Conservation (phyloP, 2,888 invertebrate species). For the Aricia artaxerxes region DNA sequence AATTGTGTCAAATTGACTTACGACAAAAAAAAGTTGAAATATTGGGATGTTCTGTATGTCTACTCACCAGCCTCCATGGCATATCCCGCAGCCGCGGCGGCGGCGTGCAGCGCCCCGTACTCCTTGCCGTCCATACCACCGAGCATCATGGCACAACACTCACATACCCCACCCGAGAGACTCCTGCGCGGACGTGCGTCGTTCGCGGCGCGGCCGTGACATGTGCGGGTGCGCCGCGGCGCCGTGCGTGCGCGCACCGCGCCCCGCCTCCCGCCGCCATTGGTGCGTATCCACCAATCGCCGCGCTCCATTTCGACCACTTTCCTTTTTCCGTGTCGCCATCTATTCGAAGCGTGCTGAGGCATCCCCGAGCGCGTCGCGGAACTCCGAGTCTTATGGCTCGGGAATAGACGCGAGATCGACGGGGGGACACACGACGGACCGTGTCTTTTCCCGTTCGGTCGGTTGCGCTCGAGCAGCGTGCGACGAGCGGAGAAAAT, state of each 20-base stretch:
- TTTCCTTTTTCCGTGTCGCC: conserved; percentile 76
- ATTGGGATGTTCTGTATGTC: neutral
- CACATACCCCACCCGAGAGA: conserved; percentile 38
- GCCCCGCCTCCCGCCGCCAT: conserved; percentile 67
- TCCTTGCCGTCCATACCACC: conserved; percentile 77
- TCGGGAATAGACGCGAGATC: conserved; percentile 37
- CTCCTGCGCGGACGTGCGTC: conserved; percentile 51
- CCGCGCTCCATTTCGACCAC: conserved; percentile 75
- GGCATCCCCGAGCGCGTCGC: conserved; percentile 52
- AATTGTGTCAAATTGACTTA: too few relatives aligned
- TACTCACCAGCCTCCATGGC: conserved; percentile 68
- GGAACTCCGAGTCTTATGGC: conserved; percentile 45
- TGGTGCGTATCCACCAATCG: conserved; percentile 74
- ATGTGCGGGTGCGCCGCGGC: conserved; percentile 50
- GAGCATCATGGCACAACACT: conserved; percentile 59
- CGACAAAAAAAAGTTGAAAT: neutral
- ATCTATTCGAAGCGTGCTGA: conserved; percentile 77
- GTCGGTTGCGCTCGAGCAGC: conserved; percentile 72
- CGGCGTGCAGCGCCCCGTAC: conserved; percentile 76
- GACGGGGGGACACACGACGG: conserved; percentile 28
- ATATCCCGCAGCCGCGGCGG: conserved; percentile 68
- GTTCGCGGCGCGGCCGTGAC: conserved; percentile 52
- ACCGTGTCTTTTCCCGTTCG: conserved; percentile 70
- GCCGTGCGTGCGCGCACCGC: conserved; percentile 46
- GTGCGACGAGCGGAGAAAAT: conserved; percentile 68